Percentiles rank a stretch among this genome's conserved stretches.
Evolutionary conservation across 64 coral and sea anemone genomes (phyloP).

Genomic region (Porites lutea): DNA sequence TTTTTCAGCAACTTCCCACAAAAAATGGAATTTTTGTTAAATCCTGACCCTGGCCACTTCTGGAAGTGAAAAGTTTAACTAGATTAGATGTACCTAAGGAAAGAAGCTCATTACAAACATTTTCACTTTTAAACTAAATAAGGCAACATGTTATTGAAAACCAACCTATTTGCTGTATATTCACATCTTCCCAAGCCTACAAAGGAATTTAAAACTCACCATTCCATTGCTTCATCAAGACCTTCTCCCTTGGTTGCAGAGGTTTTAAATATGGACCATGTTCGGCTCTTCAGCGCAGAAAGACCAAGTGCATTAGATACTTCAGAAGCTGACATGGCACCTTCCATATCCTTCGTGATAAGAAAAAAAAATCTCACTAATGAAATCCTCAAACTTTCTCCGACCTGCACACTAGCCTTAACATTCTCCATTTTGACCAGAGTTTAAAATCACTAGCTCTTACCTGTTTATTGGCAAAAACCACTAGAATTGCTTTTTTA

Average conservation of each 20-base stretch:
- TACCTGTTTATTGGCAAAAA: conserved; percentile 99
- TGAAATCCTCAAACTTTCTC: not conserved
- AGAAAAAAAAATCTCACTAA: not conserved
- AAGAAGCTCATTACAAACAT: too few relatives aligned
- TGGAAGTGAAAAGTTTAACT: too few relatives aligned
- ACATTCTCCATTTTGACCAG: too few relatives aligned
- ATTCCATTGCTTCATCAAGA: conserved; percentile 99
- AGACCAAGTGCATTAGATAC: conserved; percentile 95
- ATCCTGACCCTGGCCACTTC: too few relatives aligned
- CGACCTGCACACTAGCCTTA: not conserved
- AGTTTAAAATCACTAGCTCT: not conserved
- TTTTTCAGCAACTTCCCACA: too few relatives aligned
- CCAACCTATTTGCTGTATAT: not conserved
- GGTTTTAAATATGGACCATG: conserved; percentile 99
- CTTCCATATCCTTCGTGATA: conserved; percentile 85
- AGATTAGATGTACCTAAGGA: too few relatives aligned
- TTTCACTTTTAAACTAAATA: too few relatives aligned
- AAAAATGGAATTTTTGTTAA: too few relatives aligned
- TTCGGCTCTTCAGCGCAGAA: conserved; percentile 91
- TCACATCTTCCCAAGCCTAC: not conserved
- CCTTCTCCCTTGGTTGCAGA: conserved; percentile 98
- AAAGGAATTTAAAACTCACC: conserved; percentile 42
- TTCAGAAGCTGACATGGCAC: conserved; percentile 94
- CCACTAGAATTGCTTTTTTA: conserved; percentile 97
- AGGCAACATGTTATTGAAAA: not conserved